Percentiles rank a stretch among this genome's conserved stretches.
phyloP scores from a whole-genome alignment of 2,888 invertebrate species.

The Therioaphis trifolii region DNA sequence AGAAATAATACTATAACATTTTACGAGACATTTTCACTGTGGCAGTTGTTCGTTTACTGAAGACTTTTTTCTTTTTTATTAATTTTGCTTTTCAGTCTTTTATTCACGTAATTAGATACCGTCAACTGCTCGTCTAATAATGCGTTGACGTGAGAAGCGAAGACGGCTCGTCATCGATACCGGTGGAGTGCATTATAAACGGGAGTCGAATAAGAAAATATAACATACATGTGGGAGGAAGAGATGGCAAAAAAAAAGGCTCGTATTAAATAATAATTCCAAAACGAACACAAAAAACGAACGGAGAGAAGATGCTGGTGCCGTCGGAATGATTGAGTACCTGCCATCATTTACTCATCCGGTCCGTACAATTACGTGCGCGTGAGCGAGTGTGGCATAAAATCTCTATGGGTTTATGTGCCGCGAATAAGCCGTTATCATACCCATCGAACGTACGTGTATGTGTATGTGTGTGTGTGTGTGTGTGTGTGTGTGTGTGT shows the following conservation, averaged over 20 bases:
- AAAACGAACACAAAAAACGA: constrained; percentile 23
- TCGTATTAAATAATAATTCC: constrained; percentile 15
- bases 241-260: not conserved
- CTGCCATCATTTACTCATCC: constrained; percentile 40
- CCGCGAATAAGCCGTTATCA: constrained; percentile 39
- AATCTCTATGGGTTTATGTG: constrained; percentile 35
- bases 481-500: too few species aligned
- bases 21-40: too few species aligned
- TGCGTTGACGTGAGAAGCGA: too few species aligned
- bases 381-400: not conserved
- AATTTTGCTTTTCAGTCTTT: too few species aligned
- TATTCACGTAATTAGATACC: too few species aligned
- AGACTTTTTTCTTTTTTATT: too few species aligned
- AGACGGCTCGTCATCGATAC: not conserved
- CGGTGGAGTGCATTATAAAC: not conserved
- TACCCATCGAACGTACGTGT: not conserved
- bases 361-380: not conserved
- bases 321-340: constrained; percentile 43
- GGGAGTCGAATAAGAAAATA: too few species aligned
- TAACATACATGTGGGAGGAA: not conserved
- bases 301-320: not conserved
- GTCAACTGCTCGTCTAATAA: too few species aligned
- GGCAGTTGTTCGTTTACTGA: too few species aligned
- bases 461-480: too few species aligned
- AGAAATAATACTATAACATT: too few species aligned